Evolutionary conservation across 1,140 invertebrate genomes (phyloP).

Genomic region (Microplitis demolitor): DNA sequence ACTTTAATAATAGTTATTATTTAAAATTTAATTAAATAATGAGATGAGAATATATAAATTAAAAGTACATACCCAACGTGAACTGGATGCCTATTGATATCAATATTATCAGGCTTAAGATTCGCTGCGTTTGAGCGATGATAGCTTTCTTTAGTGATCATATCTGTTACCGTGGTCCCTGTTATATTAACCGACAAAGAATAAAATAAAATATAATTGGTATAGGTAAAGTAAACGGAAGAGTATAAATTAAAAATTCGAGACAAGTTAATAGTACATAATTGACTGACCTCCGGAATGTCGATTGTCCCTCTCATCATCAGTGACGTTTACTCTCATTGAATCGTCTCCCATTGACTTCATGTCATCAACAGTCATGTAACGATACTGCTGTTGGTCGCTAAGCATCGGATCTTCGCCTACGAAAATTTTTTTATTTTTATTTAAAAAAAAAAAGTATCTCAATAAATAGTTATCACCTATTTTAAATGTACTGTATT

Average conservation of each 20-base stretch:
- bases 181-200: constrained; percentile 39
- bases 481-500: not conserved
- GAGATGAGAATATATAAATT: not conserved
- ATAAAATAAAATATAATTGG: constrained; percentile 4
- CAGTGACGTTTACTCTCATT: constrained; percentile 74
- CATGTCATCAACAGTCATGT: constrained; percentile 85
- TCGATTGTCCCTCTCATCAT: constrained; percentile 68
- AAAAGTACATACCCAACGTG: constrained; percentile 80
- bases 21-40: not conserved
- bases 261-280: constrained; percentile 14
- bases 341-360: constrained; percentile 81
- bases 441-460: constrained; percentile 11
- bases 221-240: constrained; percentile 10
- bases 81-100: constrained; percentile 80
- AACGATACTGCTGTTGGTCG: constrained; percentile 85
- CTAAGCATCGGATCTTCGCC: constrained; percentile 79
- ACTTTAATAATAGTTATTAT: no score
- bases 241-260: constrained; percentile 2
- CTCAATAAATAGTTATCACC: not conserved
- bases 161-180: constrained; percentile 59
- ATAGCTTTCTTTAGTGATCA: constrained; percentile 59
- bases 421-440: constrained; percentile 50
- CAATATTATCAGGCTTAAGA: constrained; percentile 83
- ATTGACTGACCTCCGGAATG: constrained; percentile 56
- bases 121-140: constrained; percentile 62